phyloP scores from a whole-genome alignment of 1,140 invertebrate genomes.

The Saxidomus purpurata region DNA sequence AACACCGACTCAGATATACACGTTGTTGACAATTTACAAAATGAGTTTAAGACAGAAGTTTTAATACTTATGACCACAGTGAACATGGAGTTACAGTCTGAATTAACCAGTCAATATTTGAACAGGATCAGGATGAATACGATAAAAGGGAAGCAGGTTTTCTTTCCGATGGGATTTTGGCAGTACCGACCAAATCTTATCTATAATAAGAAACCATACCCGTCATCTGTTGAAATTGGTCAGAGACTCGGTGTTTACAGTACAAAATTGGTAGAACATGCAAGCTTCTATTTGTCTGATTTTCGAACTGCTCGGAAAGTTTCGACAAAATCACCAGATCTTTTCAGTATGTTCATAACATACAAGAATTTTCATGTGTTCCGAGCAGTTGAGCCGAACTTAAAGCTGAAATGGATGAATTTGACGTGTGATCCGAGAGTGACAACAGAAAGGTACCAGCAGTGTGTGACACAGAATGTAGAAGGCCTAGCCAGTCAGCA shows the following conservation, averaged over 20 bases:
- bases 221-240: constrained; percentile 90
- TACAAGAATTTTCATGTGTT: constrained; percentile 90
- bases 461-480: constrained; percentile 80
- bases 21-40: constrained; percentile 90
- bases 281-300: constrained; percentile 94
- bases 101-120: constrained; percentile 89
- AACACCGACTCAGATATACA: constrained; percentile 88
- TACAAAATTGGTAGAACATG: constrained; percentile 90
- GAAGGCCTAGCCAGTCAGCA: constrained; percentile 84
- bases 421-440: constrained; percentile 80
- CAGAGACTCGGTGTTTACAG: constrained; percentile 94
- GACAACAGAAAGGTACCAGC: constrained; percentile 74
- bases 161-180: constrained; percentile 85
- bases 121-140: constrained; percentile 88
- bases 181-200: constrained; percentile 85
- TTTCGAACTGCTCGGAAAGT: constrained; percentile 91
- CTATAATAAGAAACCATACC: constrained; percentile 84
- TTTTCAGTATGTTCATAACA: constrained; percentile 90
- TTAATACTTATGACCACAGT: constrained; percentile 81
- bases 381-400: constrained; percentile 91
- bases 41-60: constrained; percentile 88
- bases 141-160: constrained; percentile 87
- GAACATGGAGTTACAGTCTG: constrained; percentile 90
- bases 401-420: constrained; percentile 89
- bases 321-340: constrained; percentile 76